phyloP scores from a whole-genome alignment of 2,797 vertebrate species.

The Odontamblyopus rebecca region DNA sequence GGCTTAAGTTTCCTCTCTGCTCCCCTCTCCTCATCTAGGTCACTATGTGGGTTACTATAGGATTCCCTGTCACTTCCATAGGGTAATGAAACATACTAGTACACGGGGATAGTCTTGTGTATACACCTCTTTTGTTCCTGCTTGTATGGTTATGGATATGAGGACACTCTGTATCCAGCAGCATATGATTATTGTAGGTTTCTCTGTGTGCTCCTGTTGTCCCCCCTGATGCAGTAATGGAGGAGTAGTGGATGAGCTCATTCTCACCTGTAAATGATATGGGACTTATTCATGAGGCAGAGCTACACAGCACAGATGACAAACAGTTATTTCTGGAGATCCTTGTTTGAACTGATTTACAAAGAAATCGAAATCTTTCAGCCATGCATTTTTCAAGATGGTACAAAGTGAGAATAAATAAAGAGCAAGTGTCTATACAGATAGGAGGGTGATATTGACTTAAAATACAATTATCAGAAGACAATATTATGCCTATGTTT shows the following conservation, averaged over 20 bases:
- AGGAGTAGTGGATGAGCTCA: slow-evolving; percentile 44
- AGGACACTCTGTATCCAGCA: neutral
- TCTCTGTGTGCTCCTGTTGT: neutral
- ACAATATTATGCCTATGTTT: too few relatives aligned
- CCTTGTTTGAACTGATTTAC: slow-evolving; percentile 45
- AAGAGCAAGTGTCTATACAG: neutral
- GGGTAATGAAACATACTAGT: slow-evolving; percentile 7
- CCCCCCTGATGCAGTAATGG: slow-evolving; percentile 12
- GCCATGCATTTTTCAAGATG: neutral
- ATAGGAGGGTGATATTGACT: too few relatives aligned
- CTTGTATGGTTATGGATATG: neutral
- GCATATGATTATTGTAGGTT: slow-evolving; percentile 2
- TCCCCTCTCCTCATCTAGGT: slow-evolving; percentile 68
- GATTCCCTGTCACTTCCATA: slow-evolving; percentile 33
- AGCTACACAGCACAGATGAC: slow-evolving; percentile 51
- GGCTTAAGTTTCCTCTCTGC: slow-evolving; percentile 60
- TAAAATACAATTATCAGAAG: too few relatives aligned
- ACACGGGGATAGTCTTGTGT: slow-evolving; percentile 17
- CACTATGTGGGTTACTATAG: slow-evolving; percentile 66
- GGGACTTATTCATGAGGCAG: slow-evolving; percentile 61
- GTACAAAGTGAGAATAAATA: neutral
- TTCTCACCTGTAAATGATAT: slow-evolving; percentile 61
- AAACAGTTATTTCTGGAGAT: slow-evolving; percentile 55
- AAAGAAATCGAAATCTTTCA: slow-evolving; percentile 15
- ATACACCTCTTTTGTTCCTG: neutral